Conservation (phyloP, 2,113 vertebrate genomes). For the Oryzias javanicus region DNA sequence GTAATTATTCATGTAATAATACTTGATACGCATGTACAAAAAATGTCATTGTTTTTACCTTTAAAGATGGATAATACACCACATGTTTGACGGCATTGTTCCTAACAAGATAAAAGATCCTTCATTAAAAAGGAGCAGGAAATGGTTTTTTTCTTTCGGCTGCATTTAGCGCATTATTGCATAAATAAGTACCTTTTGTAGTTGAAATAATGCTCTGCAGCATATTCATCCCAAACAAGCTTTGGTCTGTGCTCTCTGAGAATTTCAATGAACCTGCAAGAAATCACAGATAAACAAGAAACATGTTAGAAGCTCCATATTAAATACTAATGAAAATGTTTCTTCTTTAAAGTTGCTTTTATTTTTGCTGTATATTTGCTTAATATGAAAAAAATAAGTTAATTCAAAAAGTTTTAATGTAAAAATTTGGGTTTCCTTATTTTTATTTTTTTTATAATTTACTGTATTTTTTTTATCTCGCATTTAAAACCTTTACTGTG, state of each 20-base stretch:
- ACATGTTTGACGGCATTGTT: slow-evolving; percentile 84
- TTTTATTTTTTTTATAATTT: no score
- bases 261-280: slow-evolving; percentile 85
- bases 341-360: background rate
- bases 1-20: background rate
- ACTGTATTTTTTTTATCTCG: no score
- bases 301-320: background rate
- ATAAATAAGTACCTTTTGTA: slow-evolving; percentile 84
- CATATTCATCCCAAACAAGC: slow-evolving; percentile 87
- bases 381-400: background rate
- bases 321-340: background rate
- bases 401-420: no score
- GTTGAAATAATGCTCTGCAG: slow-evolving; percentile 88
- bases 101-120: slow-evolving; percentile 70
- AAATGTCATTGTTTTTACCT: slow-evolving; percentile 74
- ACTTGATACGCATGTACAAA: background rate
- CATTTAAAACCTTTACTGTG: no score
- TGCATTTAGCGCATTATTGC: background rate
- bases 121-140: background rate
- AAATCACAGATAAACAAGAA: slow-evolving; percentile 4
- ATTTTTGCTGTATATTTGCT: background rate
- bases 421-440: no score
- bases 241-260: slow-evolving; percentile 89
- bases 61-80: slow-evolving; percentile 90
- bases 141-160: background rate